Conservation (phyloP, 2,797 vertebrate genomes). For the Coregonus suidteri region DNA sequence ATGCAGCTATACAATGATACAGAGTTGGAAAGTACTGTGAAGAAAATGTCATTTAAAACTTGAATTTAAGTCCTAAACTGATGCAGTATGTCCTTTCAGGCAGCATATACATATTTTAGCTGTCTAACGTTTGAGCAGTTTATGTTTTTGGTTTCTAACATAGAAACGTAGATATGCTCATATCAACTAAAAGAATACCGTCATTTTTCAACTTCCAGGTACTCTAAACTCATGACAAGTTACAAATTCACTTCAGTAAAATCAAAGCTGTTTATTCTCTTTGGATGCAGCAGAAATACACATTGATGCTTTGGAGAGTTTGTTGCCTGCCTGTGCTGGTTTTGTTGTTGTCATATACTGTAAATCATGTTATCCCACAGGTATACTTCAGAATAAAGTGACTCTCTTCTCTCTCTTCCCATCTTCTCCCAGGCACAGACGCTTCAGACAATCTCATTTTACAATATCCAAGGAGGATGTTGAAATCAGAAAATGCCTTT, state of each 20-base stretch:
- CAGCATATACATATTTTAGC: neutral
- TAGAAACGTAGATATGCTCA: neutral
- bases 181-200: neutral
- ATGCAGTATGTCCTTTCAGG: neutral
- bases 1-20: neutral
- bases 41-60: neutral
- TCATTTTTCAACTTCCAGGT: neutral
- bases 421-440: neutral
- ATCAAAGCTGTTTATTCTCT: neutral
- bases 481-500: neutral
- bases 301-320: neutral
- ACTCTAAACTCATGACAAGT: neutral
- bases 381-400: slow-evolving; percentile 2
- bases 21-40: neutral
- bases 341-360: neutral
- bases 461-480: neutral
- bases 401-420: neutral
- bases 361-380: slow-evolving; percentile 3
- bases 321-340: neutral
- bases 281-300: neutral
- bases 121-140: neutral
- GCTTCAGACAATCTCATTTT: neutral
- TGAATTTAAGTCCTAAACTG: neutral
- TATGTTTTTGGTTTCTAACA: neutral
- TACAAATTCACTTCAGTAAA: slow-evolving; percentile 1